phyloP scores from a whole-genome alignment of 2,888 invertebrate genomes.

The Melipona beecheii region DNA sequence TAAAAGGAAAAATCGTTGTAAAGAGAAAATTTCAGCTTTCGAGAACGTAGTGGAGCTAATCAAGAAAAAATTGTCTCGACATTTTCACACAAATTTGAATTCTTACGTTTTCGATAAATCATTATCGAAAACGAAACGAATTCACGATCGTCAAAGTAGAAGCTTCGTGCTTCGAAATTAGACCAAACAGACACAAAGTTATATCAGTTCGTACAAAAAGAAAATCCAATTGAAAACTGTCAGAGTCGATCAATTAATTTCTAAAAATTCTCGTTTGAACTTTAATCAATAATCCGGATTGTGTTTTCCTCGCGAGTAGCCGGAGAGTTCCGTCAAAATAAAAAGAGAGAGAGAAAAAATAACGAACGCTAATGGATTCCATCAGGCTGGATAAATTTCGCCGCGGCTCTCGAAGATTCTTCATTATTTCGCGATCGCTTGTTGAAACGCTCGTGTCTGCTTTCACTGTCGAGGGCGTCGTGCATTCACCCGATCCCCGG shows the following conservation, averaged over 20 bases:
- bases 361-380: conserved; percentile 48
- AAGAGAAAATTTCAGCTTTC: too few species aligned
- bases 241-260: conserved; percentile 22
- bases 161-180: too few species aligned
- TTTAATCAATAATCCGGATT: background rate
- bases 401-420: conserved; percentile 29
- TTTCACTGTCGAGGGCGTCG: background rate
- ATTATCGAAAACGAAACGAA: too few species aligned
- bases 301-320: background rate
- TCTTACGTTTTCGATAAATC: too few species aligned
- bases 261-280: background rate
- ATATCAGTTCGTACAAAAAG: too few species aligned
- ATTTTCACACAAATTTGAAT: too few species aligned
- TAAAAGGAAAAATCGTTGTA: too few species aligned
- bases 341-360: conserved; percentile 13
- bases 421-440: conserved; percentile 53
- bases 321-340: conserved; percentile 11
- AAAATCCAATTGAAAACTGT: background rate
- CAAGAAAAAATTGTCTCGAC: too few species aligned
- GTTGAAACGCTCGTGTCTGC: conserved; percentile 14
- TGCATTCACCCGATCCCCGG: background rate
- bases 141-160: too few species aligned
- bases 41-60: too few species aligned
- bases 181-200: too few species aligned
- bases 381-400: conserved; percentile 54